Percentiles rank a stretch among this genome's conserved stretches.
These are phyloP conservation scores for Drosophila seclusa DNA, from an alignment of 2,888 invertebrate species.

Conservation along the genomic window DNA sequence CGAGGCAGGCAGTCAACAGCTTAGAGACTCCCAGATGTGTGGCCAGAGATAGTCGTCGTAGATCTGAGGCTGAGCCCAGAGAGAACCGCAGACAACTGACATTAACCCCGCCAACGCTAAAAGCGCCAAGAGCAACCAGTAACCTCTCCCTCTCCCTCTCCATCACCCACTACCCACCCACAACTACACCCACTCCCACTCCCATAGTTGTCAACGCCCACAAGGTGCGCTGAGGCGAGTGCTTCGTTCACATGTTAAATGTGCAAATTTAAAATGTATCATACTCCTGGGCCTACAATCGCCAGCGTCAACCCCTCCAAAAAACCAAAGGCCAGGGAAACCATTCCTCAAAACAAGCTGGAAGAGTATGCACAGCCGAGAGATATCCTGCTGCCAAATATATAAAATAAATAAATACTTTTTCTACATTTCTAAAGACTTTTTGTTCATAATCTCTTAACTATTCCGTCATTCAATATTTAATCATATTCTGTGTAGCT, in stretches of 20 bases:
- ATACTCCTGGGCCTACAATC: conserved; percentile 31
- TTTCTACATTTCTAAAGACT: background rate
- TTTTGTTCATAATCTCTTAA: background rate
- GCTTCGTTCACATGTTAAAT: conserved; percentile 53
- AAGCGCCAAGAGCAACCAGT: conserved; percentile 12
- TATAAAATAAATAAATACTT: background rate
- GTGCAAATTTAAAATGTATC: conserved; percentile 69
- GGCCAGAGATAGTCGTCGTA: conserved; percentile 18
- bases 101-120: conserved; percentile 53
- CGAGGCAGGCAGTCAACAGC: conserved; percentile 11
- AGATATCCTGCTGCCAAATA: conserved; percentile 1
- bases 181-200: background rate
- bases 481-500: background rate
- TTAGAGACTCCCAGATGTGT: conserved; percentile 1
- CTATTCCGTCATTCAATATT: background rate
- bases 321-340: background rate
- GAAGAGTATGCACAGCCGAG: too few species aligned
- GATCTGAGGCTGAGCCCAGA: conserved; percentile 5
- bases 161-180: background rate
- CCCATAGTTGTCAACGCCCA: conserved; percentile 48
- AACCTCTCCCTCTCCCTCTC: background rate
- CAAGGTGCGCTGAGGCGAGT: conserved; percentile 27
- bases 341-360: background rate
- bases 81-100: conserved; percentile 52
- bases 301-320: conserved; percentile 17